Conservation (phyloP, 2,888 invertebrate species). For the Sylvicola fuscatus region DNA sequence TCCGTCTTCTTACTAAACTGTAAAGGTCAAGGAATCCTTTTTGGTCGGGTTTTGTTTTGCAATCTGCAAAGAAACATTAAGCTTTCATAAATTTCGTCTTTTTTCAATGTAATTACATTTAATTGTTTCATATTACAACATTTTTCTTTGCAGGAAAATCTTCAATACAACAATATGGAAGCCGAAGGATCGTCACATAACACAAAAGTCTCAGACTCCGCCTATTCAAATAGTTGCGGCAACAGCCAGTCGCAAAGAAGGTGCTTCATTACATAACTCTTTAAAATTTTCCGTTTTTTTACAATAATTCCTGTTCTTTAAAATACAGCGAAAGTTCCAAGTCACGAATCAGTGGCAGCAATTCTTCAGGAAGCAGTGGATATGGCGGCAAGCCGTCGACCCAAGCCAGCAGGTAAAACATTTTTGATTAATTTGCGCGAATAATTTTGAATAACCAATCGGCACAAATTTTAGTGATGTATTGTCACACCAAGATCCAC, state of each 20-base stretch:
- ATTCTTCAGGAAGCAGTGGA: constrained; percentile 61
- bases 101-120: too few species aligned
- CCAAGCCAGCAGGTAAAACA: constrained; percentile 31
- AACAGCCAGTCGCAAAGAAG: constrained; percentile 69
- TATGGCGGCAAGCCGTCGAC: constrained; percentile 50
- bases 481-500: constrained; percentile 21
- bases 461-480: too few species aligned
- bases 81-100: too few species aligned
- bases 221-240: constrained; percentile 61
- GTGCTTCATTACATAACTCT: constrained; percentile 25
- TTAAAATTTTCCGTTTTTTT: constrained; percentile 2
- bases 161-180: constrained; percentile 6
- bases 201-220: constrained; percentile 57
- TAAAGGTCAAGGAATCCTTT: too few species aligned
- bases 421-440: too few species aligned
- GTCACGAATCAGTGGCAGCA: constrained; percentile 49
- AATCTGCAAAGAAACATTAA: too few species aligned
- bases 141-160: too few species aligned
- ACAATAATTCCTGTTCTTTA: not conserved
- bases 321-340: constrained; percentile 46
- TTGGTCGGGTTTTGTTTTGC: too few species aligned
- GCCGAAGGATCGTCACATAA: constrained; percentile 26
- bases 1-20: too few species aligned
- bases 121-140: too few species aligned
- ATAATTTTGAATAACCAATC: too few species aligned